These are phyloP conservation scores for Magallana angulata DNA, from an alignment of 1,140 invertebrate genomes.

Conservation along the genomic window DNA sequence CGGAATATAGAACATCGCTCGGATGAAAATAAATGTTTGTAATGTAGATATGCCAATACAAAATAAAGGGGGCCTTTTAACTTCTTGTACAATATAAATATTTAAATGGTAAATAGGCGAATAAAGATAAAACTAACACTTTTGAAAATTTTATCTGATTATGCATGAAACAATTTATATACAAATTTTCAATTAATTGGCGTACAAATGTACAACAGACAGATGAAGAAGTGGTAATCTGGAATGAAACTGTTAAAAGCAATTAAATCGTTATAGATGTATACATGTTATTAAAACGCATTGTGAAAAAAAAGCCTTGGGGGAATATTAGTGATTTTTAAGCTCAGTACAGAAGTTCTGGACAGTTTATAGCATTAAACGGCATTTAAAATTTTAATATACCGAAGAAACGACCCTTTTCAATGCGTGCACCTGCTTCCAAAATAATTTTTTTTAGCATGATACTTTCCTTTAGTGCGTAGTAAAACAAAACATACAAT, in stretches of 20 bases:
- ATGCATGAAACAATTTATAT: too few relatives aligned
- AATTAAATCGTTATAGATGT: conserved; percentile 8
- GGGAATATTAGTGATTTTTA: conserved; percentile 8
- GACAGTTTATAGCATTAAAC: conserved; percentile 1
- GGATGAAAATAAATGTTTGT: not conserved
- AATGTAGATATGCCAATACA: not conserved
- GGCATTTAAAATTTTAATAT: not conserved
- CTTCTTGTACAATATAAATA: conserved; percentile 3
- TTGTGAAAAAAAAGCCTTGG: not conserved
- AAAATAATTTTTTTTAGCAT: not conserved
- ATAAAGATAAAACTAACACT: not conserved
- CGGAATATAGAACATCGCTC: not conserved
- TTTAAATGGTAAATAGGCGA: not conserved
- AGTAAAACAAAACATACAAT: too few relatives aligned
- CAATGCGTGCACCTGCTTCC: not conserved
- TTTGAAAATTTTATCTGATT: too few relatives aligned
- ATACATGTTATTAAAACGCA: not conserved
- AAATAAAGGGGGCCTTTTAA: not conserved
- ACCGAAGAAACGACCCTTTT: not conserved
- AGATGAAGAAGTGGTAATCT: too few relatives aligned
- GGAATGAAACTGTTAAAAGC: not conserved
- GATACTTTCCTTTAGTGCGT: not conserved
- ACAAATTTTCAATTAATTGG: too few relatives aligned
- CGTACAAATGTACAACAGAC: too few relatives aligned
- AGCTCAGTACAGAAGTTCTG: not conserved